Evolutionary conservation across 2,797 vertebrate species (phyloP), one percentile per base, ranked within the genome.

Genomic region (Ptychadena robeensis): DNA sequence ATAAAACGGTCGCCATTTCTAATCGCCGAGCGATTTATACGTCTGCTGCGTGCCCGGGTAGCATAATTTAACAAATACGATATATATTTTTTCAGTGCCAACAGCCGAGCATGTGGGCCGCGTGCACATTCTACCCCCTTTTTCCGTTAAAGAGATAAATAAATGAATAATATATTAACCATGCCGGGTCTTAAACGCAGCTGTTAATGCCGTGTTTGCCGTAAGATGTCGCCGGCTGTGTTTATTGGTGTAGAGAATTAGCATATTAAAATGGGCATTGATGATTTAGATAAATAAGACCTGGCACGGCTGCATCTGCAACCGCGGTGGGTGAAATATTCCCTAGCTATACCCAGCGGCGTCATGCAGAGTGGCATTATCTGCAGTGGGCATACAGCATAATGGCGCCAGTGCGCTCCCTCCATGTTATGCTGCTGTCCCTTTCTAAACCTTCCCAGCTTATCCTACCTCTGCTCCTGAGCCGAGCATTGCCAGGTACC

Each of bases 331-430:
- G 27, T 30, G n/a, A 48, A 38, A 30, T 22, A 22, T 71, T 81
- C 31, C 31, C 18, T 25, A 61, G 66, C 65, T 38, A 18, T 76
- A 76, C 80, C 73, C 80, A 48, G 34, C 30, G 71, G 82, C 77
- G 70, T 68, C 70, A 72, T 64, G 57, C 76, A 63, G 64, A 80
- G n/a, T n/a, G 70, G 34, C 69, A 59, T 59, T 38, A 66, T 40
- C 82, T 79, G 82, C 80, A 76, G 72, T 64, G 48, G 80, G 73
- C 63, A 73, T 64, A 15, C 31, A 38, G 72, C 64, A 84, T 79
- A 65, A 80, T 80, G 70, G 40, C 48, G 64, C 48, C 53, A 72
- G 37, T 12, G 57, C 18, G 15, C 64, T 35, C 14, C 73, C 10
- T 32, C 9, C 71, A 57, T 63, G 64, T 44, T 57, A 32, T 40